Evolutionary conservation across 1,140 invertebrate species (phyloP), one percentile per base, ranked within the genome.

Genomic region (Tetraneura akinire): DNA sequence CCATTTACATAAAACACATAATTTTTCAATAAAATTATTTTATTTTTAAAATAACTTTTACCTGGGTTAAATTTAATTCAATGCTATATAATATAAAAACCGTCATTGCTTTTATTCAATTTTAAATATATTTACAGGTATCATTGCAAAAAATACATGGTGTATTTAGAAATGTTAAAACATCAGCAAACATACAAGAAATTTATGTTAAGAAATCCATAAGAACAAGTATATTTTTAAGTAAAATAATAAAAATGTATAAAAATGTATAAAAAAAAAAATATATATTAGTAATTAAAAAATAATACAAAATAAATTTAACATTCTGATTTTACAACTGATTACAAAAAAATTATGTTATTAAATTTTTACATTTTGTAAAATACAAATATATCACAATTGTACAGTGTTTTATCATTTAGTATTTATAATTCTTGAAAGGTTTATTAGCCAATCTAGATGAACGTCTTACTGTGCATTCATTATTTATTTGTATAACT

Each of bases 101-200:
- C 9, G 29, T 3, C 2, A 62, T 29, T n/a, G 18, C 14, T 32
- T 3, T 80, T 29, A 32, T 26, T 47, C 3, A 66, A 51, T 29
- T 71, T 29, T 29, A 42, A 76, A 51, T 68, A 26, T 45, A n/a
- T 45, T 83, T 76, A 78, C 64, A 91, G 90, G 78, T 91, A 90
- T 85, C 94, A 97, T 85, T 87, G 91, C 78, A 91, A 89, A 83
- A 96, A 97, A 84, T 96, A 94, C 85, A 85, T 86, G 84, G 93
- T 96, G 1, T 96, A 94, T 85, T 85, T 92, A 37, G 90, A 90
- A 87, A 94, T 97, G 91, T 85, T 93, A 21, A 86, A 91, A 82
- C 89, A 96, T 87, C 95, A 97, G 85, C 84, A 89, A 26, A 86
- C 89, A 49, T 96, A 96, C 83, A 90, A 86, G 83, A 85, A 86